A percentile compares a stretch with the other conserved stretches of the same genome.
phyloP scores from a whole-genome alignment of 2,888 invertebrate genomes.

The Harpalus rufipes region DNA sequence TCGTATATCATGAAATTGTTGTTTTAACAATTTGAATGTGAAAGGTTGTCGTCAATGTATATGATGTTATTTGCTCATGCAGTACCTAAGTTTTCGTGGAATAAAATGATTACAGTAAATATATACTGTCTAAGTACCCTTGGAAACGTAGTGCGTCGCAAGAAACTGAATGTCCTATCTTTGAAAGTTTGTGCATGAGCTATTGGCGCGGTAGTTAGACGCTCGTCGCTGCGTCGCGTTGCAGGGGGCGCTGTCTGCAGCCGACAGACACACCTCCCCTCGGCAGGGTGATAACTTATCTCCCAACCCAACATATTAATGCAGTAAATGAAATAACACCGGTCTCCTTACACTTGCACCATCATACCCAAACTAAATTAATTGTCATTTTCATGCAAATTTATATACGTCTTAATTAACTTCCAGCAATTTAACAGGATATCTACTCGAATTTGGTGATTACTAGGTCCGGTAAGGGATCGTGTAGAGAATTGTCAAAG shows the following conservation, averaged over 20 bases:
- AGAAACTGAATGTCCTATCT: constrained; percentile 7
- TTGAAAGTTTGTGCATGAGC: constrained; percentile 2
- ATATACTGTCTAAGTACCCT: background rate
- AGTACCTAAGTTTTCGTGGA: no score
- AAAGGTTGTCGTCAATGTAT: no score
- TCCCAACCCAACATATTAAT: constrained; percentile 55
- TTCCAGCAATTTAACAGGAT: constrained; percentile 55
- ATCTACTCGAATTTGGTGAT: constrained; percentile 16
- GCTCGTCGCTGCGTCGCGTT: background rate
- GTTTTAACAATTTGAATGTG: no score
- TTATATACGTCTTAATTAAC: constrained; percentile 65
- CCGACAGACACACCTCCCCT: constrained; percentile 30
- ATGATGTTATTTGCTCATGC: no score
- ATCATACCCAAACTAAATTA: constrained; percentile 37
- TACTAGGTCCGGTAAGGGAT: constrained; percentile 22
- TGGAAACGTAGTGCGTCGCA: constrained; percentile 18
- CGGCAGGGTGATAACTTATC: constrained; percentile 34
- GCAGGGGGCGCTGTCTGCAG: constrained; percentile 47
- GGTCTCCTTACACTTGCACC: constrained; percentile 13
- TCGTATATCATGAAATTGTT: no score
- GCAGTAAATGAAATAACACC: constrained; percentile 58
- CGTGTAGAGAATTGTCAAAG: background rate
- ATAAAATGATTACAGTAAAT: no score
- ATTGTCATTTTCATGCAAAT: constrained; percentile 66
- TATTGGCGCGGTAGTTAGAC: background rate